Evolutionary conservation across 92 coral and sea anemone genomes (phyloP), one percentile per base, ranked within the genome.

Genomic region (Phenganax subtilis): DNA sequence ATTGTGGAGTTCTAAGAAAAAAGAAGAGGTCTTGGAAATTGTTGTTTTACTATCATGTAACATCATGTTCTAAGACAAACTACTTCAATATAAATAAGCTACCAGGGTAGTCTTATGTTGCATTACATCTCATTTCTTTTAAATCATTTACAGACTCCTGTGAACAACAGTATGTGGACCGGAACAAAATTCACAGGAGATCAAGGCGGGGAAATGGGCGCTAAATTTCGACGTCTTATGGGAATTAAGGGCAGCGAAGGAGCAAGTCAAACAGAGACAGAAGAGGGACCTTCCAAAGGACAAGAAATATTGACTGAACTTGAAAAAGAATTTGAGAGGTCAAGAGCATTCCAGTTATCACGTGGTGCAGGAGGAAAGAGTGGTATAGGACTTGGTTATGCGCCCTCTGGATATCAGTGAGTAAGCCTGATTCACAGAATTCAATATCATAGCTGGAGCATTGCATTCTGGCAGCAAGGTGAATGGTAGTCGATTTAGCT

Each of bases 351-450:
- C 68, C 99, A 96, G 86, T 84, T 96, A 44, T 96, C 99, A 14
- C 80, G 99, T 80, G 99, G 99, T 37, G 99, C 99, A 16, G 99
- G 99, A 9, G 99, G 99, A 16, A 96, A 96, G 80, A 96, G 99
- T 75, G 99, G 99, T 11, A 96, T 96, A 20, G 99, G 99, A 8
- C 93, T 96, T 16, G 97, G 99, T 61, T 96, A 96, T 87, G 86
- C 97, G 14, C 62, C 83, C 8, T 72, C 83, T 1, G 66, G 66
- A 27, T 79, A 79, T 52, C 69, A 79, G 9, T n/a, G 10, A 51
- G 63, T 15, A 12, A 61, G 67, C 67, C 28, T 17, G 54, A 29
- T 14, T 67, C 12, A 57, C 29, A 8, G 27, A 55, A 51, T 27
- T 12, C 15, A 55, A 8, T 27, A 75, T 62, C 10, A 72, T 10